Evolutionary conservation across 2,113 vertebrate genomes (phyloP), one percentile per base, ranked within the genome.

Genomic region (Sylvicapra grimmia): DNA sequence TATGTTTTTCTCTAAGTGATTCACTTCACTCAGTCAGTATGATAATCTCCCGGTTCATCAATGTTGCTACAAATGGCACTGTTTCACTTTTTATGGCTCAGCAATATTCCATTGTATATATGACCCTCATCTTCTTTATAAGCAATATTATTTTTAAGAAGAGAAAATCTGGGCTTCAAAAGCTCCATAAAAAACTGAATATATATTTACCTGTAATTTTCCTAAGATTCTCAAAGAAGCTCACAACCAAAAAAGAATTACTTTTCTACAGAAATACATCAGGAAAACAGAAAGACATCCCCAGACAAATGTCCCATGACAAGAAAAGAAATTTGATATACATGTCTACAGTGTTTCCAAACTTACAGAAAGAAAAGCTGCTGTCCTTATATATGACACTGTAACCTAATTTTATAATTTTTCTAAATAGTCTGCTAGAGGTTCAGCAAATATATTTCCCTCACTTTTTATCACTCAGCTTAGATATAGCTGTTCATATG

Each of bases 171-270:
- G 49, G 36, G n/a, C 15, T 65, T 86, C 86, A 49, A 61, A 85
- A 14, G 23, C 63, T 90, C 82, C 79, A 53, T 5, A 9, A 88
- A 96, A 96, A 19, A 12, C 44, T 90, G 18, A 89, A 95, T 61
- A 87, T 59, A 77, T 40, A 68, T 6, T 72, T 75, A 75, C 36
- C 40, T 40, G 19, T 23, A 80, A 63, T 89, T 95, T 89, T 82
- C 53, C 89, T 85, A 91, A 95, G 82, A 89, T 87, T 93, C 44
- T 90, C 31, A 97, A 82, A 58, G 79, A 63, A 88, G 65, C 47
- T 83, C n/a, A 86, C 15, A 77, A 31, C 6, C 49, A 54, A 65
- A 82, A 83, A 56, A 86, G 33, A 89, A 68, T 54, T 84, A 25
- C 44, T 49, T 49, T 80, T 80, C 15, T 16, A 77, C 23, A 44